Conservation (phyloP, 2,888 invertebrate genomes). For the Sympetrum striolatum region DNA sequence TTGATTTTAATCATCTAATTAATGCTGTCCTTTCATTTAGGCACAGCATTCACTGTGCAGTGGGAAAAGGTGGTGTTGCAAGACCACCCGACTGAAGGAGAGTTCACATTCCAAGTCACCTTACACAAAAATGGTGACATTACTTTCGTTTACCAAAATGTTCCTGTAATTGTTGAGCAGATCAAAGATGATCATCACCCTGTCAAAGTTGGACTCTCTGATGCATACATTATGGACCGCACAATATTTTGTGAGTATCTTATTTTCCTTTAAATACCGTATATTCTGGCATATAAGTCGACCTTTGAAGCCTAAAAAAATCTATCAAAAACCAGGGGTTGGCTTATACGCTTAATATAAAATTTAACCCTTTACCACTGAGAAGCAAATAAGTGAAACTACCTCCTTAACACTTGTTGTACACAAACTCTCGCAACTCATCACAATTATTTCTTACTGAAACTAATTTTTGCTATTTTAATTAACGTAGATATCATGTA, state of each 20-base stretch:
- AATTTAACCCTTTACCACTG: no score
- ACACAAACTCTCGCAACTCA: no score
- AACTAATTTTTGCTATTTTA: no score
- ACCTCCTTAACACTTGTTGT: no score
- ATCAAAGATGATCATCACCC: slow-evolving; percentile 90
- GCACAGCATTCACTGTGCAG: slow-evolving; percentile 87
- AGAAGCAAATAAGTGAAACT: no score
- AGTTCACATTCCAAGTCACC: slow-evolving; percentile 91
- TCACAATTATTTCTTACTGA: no score
- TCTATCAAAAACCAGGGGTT: no score
- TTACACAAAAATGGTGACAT: slow-evolving; percentile 89
- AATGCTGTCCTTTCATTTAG: slow-evolving; percentile 60
- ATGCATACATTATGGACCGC: slow-evolving; percentile 94
- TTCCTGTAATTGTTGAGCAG: slow-evolving; percentile 77
- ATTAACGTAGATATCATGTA: no score
- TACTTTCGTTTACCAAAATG: slow-evolving; percentile 85
- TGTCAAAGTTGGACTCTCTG: slow-evolving; percentile 96
- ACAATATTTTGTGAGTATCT: slow-evolving; percentile 78
- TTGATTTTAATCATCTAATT: no score
- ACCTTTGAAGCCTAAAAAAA: no score
- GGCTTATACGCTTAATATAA: no score
- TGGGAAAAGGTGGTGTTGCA: slow-evolving; percentile 92
- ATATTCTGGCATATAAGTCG: not conserved
- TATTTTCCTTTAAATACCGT: not conserved
- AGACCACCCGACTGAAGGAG: slow-evolving; percentile 74